Base-by-base conservation (phyloP, 2,888 invertebrate genomes). In the Thumatha senex region DNA sequence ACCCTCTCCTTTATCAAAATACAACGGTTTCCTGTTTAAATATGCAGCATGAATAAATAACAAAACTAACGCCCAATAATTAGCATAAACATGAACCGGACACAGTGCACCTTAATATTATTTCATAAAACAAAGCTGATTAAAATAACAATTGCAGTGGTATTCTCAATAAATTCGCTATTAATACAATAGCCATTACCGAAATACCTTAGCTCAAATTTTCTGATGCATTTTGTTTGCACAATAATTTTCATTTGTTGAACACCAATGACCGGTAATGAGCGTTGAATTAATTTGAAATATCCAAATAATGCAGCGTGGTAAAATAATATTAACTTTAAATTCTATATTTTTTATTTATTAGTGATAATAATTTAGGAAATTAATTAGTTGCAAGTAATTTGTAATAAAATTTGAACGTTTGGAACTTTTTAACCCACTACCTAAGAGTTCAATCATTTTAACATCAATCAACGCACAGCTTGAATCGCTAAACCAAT, bases 211-310 rank as follows among this genome's bases (percentile, higher is more conserved):
- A 54, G 46, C 54, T 24, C 5, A 24, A 24, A 24, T 24, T 24
- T 24, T 47, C 43, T 51, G 43, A 39, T 45, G 39, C 46, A 57
- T 61, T 61, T 64, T 61, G 56, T 66, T 56, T 63, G 55, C 33
- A 49, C 51, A 53, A 63, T 63, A 58, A 69, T 70, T 64, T 58
- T 48, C 53, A 59, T 72, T 63, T 58, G 56, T 59, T 56, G 45
- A 61, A 61, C 56, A 46, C 48, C 60, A 48, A 56, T 56, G 54
- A 46, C 46, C 51, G 35, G 33, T 58, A 73, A 72, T 69, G 67
- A 62, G 55, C 51, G 40, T 48, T 40, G 49, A 71, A 71, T 76
- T 71, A 69, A 74, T 73, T 69, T 54, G 45, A 42, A 46, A 40
- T 36, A 38, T 30, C 11, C 14, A 10, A 31, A 31, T 51, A 46